Base-by-base conservation (phyloP, 2,797 vertebrate genomes). In the Intellagama lesueurii region DNA sequence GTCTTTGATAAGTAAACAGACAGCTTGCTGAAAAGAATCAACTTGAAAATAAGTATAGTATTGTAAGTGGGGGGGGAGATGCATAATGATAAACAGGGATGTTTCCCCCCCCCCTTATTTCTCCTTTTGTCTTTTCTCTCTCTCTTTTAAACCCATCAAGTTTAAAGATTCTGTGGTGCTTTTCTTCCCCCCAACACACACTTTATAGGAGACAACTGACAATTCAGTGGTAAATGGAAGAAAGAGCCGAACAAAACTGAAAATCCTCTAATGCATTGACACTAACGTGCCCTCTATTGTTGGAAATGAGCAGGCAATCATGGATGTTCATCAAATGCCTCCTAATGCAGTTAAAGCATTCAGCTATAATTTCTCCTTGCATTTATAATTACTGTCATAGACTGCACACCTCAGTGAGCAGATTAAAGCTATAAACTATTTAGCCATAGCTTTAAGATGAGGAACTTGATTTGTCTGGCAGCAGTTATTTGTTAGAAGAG, bases 331-430 rank as follows among this genome's bases (percentile, higher is more conserved):
- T 99, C 99, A 98, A 97, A 98, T 97, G 97, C 97, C 98, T 98
- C 98, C 98, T 99, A 99, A 99, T 99, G 99, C 98, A 98, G 98
- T 99, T 98, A 98, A 98, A 98, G 98, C 98, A 98, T 99, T 99
- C 99, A 97, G 98, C 98, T 98, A 98, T 99, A 99, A 99, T 99
- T 99, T 98, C 98, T 99, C 97, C 98, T 98, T 98, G 99, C 99
- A 99, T 99, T 99, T 99, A 99, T 99, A 99, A 99, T 99, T 99
- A 99, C 98, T 99, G 98, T 98, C 98, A 99, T 98, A 98, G 99
- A 98, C 98, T 98, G 98, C 98, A 99, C 99, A 99, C 99, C 99
- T 99, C 99, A 98, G 97, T 98, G 99, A 99, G 98, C 98, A 99
- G 98, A 99, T 99, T 99, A 99, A 99, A 99, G 98, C 98, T 97